Conservation (phyloP, 2,888 invertebrate genomes). For the Parnassius glacialis region DNA sequence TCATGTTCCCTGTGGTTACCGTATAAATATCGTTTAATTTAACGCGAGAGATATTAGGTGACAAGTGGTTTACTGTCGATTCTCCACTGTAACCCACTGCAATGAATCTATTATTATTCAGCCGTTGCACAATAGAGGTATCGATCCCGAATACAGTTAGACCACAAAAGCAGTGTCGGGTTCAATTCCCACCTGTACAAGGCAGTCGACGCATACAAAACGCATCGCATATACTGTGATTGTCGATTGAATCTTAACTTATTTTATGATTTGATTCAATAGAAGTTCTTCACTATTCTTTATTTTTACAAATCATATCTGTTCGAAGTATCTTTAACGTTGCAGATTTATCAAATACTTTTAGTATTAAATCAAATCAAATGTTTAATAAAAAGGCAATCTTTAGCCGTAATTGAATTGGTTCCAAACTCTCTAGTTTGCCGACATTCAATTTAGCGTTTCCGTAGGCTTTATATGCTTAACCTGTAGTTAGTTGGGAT, state of each 20-base stretch:
- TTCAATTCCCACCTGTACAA: conserved; percentile 55
- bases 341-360: background rate
- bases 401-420: conserved; percentile 26
- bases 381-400: conserved; percentile 29
- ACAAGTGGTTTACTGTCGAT: conserved; percentile 19
- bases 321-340: background rate
- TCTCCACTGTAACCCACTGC: conserved; percentile 15
- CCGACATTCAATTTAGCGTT: conserved; percentile 33
- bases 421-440: conserved; percentile 30
- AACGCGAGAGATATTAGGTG: conserved; percentile 17
- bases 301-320: background rate
- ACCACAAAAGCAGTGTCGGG: conserved; percentile 50
- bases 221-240: conserved; percentile 34
- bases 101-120: conserved; percentile 18
- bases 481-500: conserved; percentile 40
- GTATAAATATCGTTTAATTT: conserved; percentile 17
- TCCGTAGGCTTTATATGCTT: conserved; percentile 35
- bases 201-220: conserved; percentile 44
- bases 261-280: conserved; percentile 40
- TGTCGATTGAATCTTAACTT: conserved; percentile 33
- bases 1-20: conserved; percentile 12
- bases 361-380: conserved; percentile 3
- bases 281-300: conserved; percentile 1
- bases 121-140: conserved; percentile 17
- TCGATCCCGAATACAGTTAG: conserved; percentile 43